These are phyloP conservation scores for Caenorhabditis afra DNA, from an alignment of 2,888 invertebrate genomes.

Conservation along the genomic window DNA sequence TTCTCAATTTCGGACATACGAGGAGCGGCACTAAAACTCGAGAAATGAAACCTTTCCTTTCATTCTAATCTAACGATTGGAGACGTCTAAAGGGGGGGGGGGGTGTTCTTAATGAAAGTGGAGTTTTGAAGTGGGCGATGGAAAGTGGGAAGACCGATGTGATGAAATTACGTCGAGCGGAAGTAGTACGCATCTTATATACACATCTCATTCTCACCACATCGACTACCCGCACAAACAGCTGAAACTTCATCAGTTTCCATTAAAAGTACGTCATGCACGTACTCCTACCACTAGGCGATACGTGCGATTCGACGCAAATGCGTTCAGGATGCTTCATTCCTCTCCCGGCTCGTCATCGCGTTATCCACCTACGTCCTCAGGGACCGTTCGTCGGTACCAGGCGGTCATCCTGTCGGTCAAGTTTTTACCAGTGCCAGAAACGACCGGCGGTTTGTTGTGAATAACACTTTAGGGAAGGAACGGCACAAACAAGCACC, in stretches of 20 bases:
- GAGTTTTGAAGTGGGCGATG: conserved; percentile 12
- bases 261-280: conserved; percentile 41
- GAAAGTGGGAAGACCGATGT: not conserved
- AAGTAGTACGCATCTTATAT: conserved; percentile 15
- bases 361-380: not conserved
- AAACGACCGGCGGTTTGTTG: conserved; percentile 30
- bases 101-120: conserved; percentile 44
- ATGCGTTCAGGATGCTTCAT: conserved; percentile 28
- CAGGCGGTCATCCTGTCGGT: no score
- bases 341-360: not conserved
- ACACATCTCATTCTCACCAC: not conserved
- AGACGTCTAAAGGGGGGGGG: conserved; percentile 2
- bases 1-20: no score
- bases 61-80: no score
- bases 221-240: not conserved
- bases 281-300: conserved; percentile 13
- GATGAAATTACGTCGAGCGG: not conserved
- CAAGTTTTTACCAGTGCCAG: no score
- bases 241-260: conserved; percentile 30
- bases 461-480: conserved; percentile 31
- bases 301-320: conserved; percentile 35
- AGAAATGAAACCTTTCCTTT: no score
- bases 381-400: not conserved
- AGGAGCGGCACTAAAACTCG: no score
- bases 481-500: conserved; percentile 49